A percentile compares a stretch with the other conserved stretches of the same genome.
Conservation (phyloP, 2,888 invertebrate genomes). For the Anthoptus insignis region DNA sequence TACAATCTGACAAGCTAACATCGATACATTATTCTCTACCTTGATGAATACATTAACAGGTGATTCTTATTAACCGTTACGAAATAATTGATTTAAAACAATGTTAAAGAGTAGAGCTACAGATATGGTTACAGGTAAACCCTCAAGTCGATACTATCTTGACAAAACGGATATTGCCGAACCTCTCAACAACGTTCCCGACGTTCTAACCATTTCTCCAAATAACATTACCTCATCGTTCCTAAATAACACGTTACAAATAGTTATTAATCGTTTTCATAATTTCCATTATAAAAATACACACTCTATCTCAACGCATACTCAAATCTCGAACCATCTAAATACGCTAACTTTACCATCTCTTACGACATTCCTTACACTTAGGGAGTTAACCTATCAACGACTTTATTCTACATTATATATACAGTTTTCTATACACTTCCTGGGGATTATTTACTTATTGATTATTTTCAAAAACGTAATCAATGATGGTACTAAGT, state of each 20-base stretch:
- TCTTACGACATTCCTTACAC: constrained; percentile 70
- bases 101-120: constrained; percentile 72
- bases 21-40: constrained; percentile 77
- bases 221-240: constrained; percentile 62
- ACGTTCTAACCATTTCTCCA: constrained; percentile 56
- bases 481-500: constrained; percentile 65
- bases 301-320: constrained; percentile 69
- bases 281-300: constrained; percentile 82
- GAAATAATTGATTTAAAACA: constrained; percentile 76
- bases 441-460: constrained; percentile 71
- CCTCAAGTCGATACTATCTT: constrained; percentile 65
- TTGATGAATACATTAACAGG: constrained; percentile 85
- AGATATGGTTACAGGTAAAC: constrained; percentile 81
- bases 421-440: constrained; percentile 81
- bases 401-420: constrained; percentile 69
- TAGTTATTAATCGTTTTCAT: constrained; percentile 67
- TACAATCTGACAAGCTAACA: constrained; percentile 82
- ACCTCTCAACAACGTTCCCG: constrained; percentile 60
- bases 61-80: constrained; percentile 77
- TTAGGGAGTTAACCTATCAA: constrained; percentile 73
- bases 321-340: constrained; percentile 55
- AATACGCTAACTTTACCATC: constrained; percentile 58
- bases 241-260: constrained; percentile 79
- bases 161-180: constrained; percentile 70
- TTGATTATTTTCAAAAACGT: constrained; percentile 58